Evolutionary conservation across 2,888 invertebrate species (phyloP).

Genomic region (Drosophila testacea): DNA sequence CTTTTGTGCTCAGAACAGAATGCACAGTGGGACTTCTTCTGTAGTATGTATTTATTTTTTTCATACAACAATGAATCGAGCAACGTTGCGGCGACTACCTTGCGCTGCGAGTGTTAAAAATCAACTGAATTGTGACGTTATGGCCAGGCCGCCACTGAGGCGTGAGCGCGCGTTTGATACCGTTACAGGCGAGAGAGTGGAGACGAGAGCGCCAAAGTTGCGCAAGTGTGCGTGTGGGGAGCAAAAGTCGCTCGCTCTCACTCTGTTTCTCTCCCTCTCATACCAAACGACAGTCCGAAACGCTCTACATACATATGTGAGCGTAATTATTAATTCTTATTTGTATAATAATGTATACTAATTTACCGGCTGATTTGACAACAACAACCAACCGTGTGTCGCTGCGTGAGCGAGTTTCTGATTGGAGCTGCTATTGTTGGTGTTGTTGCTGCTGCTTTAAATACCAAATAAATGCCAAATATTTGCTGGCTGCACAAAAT

Average conservation of each 20-base stretch:
- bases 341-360: constrained; percentile 21
- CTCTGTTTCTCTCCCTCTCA: constrained; percentile 10
- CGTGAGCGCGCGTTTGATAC: constrained; percentile 65
- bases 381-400: constrained; percentile 4
- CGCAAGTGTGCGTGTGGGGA: constrained; percentile 41
- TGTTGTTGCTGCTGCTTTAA: not conserved
- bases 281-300: not conserved
- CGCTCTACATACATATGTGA: constrained; percentile 18
- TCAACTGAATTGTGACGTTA: constrained; percentile 60
- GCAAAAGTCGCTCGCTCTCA: constrained; percentile 12
- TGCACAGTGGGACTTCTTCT: constrained; percentile 30
- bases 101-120: constrained; percentile 64
- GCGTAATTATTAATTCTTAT: constrained; percentile 41
- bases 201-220: constrained; percentile 43
- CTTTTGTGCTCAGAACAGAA: constrained; percentile 25
- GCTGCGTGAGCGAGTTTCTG: not conserved
- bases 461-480: constrained; percentile 30
- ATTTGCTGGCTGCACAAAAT: constrained; percentile 31
- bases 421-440: constrained; percentile 3
- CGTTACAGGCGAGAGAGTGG: constrained; percentile 51
- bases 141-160: constrained; percentile 35
- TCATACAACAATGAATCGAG: constrained; percentile 26
- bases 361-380: constrained; percentile 54
- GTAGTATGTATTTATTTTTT: not conserved
- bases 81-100: constrained; percentile 58